Base-by-base conservation (phyloP, 1,140 invertebrate species). In the Tigriopus japonicus region DNA sequence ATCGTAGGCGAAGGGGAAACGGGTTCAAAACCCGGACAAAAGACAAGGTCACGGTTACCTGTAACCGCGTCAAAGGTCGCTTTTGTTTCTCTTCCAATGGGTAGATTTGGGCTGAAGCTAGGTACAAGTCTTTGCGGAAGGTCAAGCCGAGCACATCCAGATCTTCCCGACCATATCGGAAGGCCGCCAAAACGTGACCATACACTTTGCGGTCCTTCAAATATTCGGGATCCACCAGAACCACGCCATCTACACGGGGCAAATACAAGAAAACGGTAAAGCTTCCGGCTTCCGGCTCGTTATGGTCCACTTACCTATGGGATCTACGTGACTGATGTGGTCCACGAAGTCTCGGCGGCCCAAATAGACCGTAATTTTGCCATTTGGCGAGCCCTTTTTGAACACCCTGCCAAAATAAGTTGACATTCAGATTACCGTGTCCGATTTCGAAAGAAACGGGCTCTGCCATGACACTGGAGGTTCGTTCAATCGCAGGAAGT, bases 151-250 rank as follows among this genome's bases (percentile, higher is more conserved):
- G 75, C 0, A 98, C 95, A 72, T 98, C 95, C 62, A 98, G 76
- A 72, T 99, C 95, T 74, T 98, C 95, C 10, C 95, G 77, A 0
- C 95, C 95, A 73, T 98, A 98, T 17, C 94, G 82, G 75, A 99
- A 98, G 13, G 93, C 94, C 28, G 94, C 93, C 64, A 98, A 73
- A 13, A 98, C 87, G 70, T 97, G 90, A 0, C 92, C 93, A 72
- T 86, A 98, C 6, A 98, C 92, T 74, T 92, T 94, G 51, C 87
- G 78, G 56, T 90, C 87, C 70, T 91, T 95, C 9, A 98, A 82
- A 73, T 97, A 98, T 65, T 98, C 94, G 0, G 92, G 91, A 73
- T 98, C 95, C 60, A 98, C 89, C 35, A 98, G 77, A 1, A 99
- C 92, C 24, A 99, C 94, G 10, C 95, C 95, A 77, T 98, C 91